Base-by-base conservation (phyloP, 92 coral and sea anemone species). In the Porites evermanni region DNA sequence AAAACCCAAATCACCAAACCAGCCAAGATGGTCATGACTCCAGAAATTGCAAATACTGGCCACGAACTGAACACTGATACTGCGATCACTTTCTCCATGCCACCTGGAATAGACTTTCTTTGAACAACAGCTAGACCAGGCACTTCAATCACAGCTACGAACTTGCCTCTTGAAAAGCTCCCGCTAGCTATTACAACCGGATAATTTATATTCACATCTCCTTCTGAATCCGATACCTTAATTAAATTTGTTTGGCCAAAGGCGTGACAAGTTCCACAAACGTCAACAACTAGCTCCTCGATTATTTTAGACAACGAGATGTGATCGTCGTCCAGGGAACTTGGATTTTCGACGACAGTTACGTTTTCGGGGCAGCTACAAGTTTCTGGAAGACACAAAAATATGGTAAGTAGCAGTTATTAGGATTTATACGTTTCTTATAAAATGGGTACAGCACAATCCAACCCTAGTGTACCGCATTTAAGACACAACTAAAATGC, bases 91-190 rank as follows among this genome's bases (percentile, higher is more conserved):
- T 64, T 65, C 29, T 84, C 88, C 12, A 59, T 59, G 32, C 47
- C 71, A 23, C 81, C 81, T 17, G 69, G 78, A 12, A 21, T 14
- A 24, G 72, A 1, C 74, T 84, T 84, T 52, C 88, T 64, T 14
- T 26, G 64, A 56, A 84, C 26, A 54, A 84, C 67, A 19, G 56
- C 79, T 6, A 84, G 72, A 64, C 88, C 88, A 63, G 88, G 88
- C 38, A 84, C 88, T 26, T 50, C 50, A 51, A 84, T 54, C 1
- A 84, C 88, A 1, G 88, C 60, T 23, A 84, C 88, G 32, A 84
- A 84, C 19, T 24, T 65, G 3, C 64, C 74, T 2, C 5, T 17
- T 7, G 73, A 1, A 12, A 81, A 63, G 12, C n/a, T 12, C 20
- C 14, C 24, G 12, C 23, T 54, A 1, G 21, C 24, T 66, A 26